Percentiles rank a stretch among this genome's conserved stretches.
Evolutionary conservation across 35 echinoderm and acorn worm genomes (phyloP).

Genomic region (Ophioderma brevispina): DNA sequence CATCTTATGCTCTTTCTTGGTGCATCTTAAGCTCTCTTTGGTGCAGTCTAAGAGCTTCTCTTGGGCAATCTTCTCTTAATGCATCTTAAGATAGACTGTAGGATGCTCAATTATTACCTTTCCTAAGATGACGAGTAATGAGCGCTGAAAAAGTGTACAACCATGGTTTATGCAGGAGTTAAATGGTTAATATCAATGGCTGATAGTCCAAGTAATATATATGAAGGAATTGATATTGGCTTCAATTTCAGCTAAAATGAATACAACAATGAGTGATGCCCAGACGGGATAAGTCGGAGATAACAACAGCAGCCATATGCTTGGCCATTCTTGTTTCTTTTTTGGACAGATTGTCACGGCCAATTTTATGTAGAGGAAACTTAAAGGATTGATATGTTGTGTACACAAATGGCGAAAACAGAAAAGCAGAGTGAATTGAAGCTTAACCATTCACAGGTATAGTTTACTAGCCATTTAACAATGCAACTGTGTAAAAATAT

Average conservation of each 20-base stretch:
- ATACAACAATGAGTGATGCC: not conserved
- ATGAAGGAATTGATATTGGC: not conserved
- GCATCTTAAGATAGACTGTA: too few species aligned
- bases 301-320: not conserved
- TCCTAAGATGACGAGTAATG: too few species aligned
- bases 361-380: not conserved
- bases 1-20: too few species aligned
- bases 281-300: not conserved
- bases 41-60: too few species aligned
- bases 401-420: not conserved
- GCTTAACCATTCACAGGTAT: too few species aligned
- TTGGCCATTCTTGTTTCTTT: not conserved
- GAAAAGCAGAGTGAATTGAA: not conserved
- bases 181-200: not conserved
- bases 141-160: not conserved
- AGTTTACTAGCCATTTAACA: too few species aligned
- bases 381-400: not conserved
- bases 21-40: too few species aligned
- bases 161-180: not conserved
- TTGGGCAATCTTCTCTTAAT: too few species aligned
- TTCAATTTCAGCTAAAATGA: not conserved
- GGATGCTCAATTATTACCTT: too few species aligned
- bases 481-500: too few species aligned
- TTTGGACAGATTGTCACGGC: not conserved
- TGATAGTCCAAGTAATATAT: not conserved